phyloP scores from a whole-genome alignment of 1,140 invertebrate species.

The Trichonephila inaurata region DNA sequence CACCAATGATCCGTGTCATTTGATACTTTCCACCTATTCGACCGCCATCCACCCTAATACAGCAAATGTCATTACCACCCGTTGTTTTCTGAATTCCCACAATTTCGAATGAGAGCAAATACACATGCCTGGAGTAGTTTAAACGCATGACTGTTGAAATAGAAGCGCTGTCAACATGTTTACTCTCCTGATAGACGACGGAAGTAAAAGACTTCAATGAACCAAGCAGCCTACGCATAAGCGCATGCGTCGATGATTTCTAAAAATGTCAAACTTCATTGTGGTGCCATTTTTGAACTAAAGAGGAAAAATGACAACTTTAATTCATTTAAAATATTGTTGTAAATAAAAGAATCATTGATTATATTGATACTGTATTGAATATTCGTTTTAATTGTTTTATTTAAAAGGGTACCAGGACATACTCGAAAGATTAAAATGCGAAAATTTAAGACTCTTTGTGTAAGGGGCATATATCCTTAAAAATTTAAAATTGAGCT shows the following conservation, averaged over 20 bases:
- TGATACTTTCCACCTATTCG: not conserved
- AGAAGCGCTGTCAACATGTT: slow-evolving; percentile 46
- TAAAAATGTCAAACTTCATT: too few species aligned
- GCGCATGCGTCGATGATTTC: slow-evolving; percentile 3
- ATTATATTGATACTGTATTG: too few species aligned
- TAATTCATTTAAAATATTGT: too few species aligned
- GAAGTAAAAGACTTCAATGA: slow-evolving; percentile 48
- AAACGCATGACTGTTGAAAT: not conserved
- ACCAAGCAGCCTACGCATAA: not conserved
- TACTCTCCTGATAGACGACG: not conserved
- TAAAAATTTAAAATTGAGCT: too few species aligned
- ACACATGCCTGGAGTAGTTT: not conserved
- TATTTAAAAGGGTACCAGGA: too few species aligned
- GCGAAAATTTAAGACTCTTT: too few species aligned
- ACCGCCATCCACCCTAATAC: not conserved
- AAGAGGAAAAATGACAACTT: too few species aligned
- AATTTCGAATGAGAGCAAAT: not conserved
- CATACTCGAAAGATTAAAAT: too few species aligned
- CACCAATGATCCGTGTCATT: not conserved
- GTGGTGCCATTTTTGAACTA: not conserved
- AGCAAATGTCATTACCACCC: not conserved
- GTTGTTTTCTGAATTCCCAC: not conserved
- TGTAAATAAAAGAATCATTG: too few species aligned
- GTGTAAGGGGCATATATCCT: too few species aligned
- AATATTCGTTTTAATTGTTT: too few species aligned